A percentile compares a stretch with the other conserved stretches of the same genome.
Conservation (phyloP, 2,113 vertebrate genomes). For the Chamaetylas fuelleborni region DNA sequence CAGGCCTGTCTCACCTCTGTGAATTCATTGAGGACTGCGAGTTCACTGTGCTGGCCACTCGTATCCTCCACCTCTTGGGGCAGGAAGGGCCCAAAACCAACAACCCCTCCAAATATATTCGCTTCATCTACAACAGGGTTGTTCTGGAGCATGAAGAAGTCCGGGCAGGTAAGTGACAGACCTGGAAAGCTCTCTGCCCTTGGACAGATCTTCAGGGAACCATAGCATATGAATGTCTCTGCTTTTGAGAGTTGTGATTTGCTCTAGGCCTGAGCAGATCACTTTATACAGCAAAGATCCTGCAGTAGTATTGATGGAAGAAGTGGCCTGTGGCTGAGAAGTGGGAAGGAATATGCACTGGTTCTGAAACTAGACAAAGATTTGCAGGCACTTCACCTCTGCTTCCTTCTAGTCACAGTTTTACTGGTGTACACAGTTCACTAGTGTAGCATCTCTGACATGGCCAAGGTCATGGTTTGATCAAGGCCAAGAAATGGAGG, state of each 20-base stretch:
- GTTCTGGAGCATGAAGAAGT: slow-evolving; percentile 83
- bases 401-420: neutral
- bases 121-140: slow-evolving; percentile 84
- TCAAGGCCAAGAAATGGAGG: neutral
- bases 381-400: neutral
- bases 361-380: neutral
- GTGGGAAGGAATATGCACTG: neutral
- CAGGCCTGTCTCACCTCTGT: slow-evolving; percentile 79
- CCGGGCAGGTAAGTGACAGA: slow-evolving; percentile 72
- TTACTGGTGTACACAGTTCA: neutral
- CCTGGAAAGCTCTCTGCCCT: neutral
- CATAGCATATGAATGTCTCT: neutral
- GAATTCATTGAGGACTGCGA: slow-evolving; percentile 85
- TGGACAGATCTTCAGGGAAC: neutral
- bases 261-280: neutral
- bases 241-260: neutral
- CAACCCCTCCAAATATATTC: slow-evolving; percentile 84
- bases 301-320: neutral
- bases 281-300: neutral
- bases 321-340: neutral
- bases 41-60: slow-evolving; percentile 82
- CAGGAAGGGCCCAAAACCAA: slow-evolving; percentile 82
- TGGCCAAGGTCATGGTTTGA: neutral
- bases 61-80: slow-evolving; percentile 81
- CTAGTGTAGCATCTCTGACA: neutral